phyloP scores from a whole-genome alignment of 2,888 invertebrate genomes.

The Amblyteles armatorius region DNA sequence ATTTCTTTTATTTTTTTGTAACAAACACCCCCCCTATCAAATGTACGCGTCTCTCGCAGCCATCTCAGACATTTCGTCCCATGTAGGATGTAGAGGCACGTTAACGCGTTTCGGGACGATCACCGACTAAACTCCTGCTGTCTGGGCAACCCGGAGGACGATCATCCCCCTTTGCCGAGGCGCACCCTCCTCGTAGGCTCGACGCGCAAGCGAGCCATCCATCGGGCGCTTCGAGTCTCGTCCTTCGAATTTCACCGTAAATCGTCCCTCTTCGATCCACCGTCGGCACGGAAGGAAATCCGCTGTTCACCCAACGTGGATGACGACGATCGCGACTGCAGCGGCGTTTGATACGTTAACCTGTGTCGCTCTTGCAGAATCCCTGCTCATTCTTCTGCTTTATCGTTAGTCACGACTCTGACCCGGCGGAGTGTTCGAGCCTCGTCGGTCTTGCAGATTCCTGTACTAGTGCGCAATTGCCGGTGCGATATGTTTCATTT shows the following conservation, averaged over 20 bases:
- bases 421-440: not conserved
- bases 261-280: not conserved
- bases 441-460: constrained; percentile 10
- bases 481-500: not conserved
- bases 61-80: constrained; percentile 75
- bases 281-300: not conserved
- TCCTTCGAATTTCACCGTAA: constrained; percentile 1
- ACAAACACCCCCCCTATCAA: constrained; percentile 73
- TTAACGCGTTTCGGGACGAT: constrained; percentile 81
- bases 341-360: not conserved
- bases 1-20: not conserved
- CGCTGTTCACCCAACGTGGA: not conserved
- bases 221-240: constrained; percentile 29
- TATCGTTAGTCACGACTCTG: not conserved
- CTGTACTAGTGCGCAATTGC: not conserved
- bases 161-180: constrained; percentile 71
- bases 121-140: constrained; percentile 81
- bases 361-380: not conserved
- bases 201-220: constrained; percentile 57
- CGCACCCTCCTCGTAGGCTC: constrained; percentile 62
- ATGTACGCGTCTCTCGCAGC: constrained; percentile 74
- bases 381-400: not conserved
- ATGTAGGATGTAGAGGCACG: constrained; percentile 70
- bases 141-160: constrained; percentile 77
- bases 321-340: not conserved